Conservation (phyloP, 2,113 vertebrate species). For the Pedetes capensis region DNA sequence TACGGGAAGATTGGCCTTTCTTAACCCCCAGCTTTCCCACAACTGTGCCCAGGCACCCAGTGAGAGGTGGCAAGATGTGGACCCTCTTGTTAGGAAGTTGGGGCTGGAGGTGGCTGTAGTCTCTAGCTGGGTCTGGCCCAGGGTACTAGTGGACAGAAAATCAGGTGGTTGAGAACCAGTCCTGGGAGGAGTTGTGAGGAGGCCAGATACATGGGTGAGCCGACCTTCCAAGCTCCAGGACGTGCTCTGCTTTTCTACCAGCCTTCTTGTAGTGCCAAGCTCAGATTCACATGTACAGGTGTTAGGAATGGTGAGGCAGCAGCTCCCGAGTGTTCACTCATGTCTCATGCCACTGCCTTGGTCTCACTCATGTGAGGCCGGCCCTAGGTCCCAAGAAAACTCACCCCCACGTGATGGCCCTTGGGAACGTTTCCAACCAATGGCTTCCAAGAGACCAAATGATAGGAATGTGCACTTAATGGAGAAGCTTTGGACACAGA, state of each 20-base stretch:
- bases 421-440: not conserved
- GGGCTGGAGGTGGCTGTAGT: not conserved
- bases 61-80: accelerated
- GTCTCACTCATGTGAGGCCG: not conserved
- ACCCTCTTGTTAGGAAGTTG: not conserved
- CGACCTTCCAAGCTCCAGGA: not conserved
- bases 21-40: not conserved
- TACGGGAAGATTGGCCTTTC: too few species aligned
- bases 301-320: too few species aligned
- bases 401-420: accelerated
- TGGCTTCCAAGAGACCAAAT: not conserved
- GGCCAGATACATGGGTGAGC: not conserved
- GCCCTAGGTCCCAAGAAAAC: not conserved
- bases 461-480: not conserved
- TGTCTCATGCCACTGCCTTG: accelerated
- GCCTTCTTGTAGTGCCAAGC: not conserved
- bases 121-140: not conserved
- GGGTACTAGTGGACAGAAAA: not conserved
- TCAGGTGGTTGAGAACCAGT: not conserved
- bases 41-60: too few species aligned
- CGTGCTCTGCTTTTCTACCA: not conserved
- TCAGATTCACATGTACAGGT: not conserved
- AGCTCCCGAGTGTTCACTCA: not conserved
- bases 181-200: accelerated
- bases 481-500: not conserved